These are phyloP conservation scores for Mayetiola destructor DNA, from an alignment of 2,888 invertebrate species.

Conservation along the genomic window DNA sequence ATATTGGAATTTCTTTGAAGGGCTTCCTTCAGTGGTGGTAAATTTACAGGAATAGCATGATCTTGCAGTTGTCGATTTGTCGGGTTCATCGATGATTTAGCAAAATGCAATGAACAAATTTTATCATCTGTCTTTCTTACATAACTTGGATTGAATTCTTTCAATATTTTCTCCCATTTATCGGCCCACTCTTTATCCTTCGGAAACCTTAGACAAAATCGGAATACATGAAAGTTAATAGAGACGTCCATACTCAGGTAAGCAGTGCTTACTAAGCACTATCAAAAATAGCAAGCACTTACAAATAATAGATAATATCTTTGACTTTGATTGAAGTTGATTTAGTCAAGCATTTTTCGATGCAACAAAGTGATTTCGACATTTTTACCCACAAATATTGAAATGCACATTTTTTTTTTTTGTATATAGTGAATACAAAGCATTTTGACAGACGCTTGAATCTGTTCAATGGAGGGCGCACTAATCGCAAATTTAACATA, in stretches of 20 bases:
- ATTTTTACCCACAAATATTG: no score
- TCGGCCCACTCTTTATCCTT: not conserved
- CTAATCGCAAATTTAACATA: no score
- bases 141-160: not conserved
- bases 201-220: not conserved
- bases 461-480: no score
- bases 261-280: not conserved
- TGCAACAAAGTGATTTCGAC: not conserved
- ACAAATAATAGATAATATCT: constrained; percentile 3
- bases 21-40: not conserved
- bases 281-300: not conserved
- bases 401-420: no score
- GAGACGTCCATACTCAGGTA: no score
- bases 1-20: not conserved
- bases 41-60: not conserved
- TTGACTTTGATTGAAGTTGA: not conserved
- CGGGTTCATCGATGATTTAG: not conserved
- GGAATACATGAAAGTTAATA: no score
- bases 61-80: not conserved
- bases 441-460: no score
- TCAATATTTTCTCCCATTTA: not conserved
- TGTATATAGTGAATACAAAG: no score
- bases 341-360: not conserved
- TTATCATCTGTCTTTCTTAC: not conserved
- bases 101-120: constrained; percentile 2